phyloP scores from a whole-genome alignment of 1,140 invertebrate genomes.

The Zeugodacus cucurbitae region DNA sequence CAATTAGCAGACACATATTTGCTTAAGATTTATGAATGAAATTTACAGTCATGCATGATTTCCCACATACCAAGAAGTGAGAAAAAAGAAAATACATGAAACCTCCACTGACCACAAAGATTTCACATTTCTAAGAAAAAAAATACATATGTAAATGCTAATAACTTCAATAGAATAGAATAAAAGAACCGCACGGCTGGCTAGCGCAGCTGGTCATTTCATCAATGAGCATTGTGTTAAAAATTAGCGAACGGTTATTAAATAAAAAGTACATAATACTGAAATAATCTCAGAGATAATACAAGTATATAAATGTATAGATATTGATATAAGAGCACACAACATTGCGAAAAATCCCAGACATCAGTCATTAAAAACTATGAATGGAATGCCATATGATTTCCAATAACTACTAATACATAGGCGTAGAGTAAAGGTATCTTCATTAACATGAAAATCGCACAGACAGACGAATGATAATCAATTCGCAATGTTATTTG shows the following conservation, averaged over 20 bases:
- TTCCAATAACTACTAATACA: no score
- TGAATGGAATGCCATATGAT: background rate
- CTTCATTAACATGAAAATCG: background rate
- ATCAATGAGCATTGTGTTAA: background rate
- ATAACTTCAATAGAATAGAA: background rate
- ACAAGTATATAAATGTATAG: background rate
- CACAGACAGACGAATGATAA: background rate
- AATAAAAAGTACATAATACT: background rate
- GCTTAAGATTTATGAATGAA: background rate
- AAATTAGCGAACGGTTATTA: background rate
- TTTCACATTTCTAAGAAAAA: no score
- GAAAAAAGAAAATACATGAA: no score
- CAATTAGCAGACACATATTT: background rate
- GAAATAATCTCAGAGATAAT: background rate
- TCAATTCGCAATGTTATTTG: background rate
- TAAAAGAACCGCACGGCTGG: background rate
- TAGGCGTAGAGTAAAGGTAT: no score
- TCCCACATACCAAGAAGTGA: background rate
- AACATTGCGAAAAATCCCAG: background rate
- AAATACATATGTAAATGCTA: no score
- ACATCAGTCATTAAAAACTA: background rate
- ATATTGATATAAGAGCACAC: background rate
- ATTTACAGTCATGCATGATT: background rate
- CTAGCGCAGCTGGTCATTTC: background rate
- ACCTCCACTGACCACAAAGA: no score